These are phyloP conservation scores for Pantherophis guttatus DNA, from an alignment of 2,113 vertebrate species.

Conservation along the genomic window DNA sequence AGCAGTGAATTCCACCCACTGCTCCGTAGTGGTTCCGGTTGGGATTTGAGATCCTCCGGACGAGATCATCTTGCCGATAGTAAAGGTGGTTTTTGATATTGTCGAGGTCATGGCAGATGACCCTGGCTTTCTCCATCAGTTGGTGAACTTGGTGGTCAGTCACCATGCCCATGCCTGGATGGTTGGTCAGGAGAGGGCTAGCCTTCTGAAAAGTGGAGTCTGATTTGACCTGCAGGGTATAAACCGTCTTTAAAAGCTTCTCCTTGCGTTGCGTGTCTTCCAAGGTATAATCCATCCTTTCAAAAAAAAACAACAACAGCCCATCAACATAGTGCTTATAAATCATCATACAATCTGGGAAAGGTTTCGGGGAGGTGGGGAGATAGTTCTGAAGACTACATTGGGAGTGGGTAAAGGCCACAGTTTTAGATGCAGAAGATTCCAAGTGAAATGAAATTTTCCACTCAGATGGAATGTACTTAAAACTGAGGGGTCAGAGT, in stretches of 20 bases:
- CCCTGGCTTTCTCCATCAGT: constrained; percentile 57
- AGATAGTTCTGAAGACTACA: not conserved
- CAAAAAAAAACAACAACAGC: not conserved
- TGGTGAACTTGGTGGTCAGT: constrained; percentile 58
- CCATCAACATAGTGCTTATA: not conserved
- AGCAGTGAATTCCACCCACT: constrained; percentile 60
- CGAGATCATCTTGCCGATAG: constrained; percentile 48
- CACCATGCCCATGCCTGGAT: constrained; percentile 58
- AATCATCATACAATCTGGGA: not conserved
- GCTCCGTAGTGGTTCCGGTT: constrained; percentile 9
- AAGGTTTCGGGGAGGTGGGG: not conserved
- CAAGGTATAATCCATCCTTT: constrained; percentile 55
- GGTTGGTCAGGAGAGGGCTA: constrained; percentile 45
- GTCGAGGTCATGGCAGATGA: constrained; percentile 52
- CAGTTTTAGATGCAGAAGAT: not conserved
- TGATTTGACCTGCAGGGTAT: constrained; percentile 59
- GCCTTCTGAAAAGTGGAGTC: constrained; percentile 34
- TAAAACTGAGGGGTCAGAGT: not conserved
- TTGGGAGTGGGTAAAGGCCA: not conserved
- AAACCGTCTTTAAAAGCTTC: constrained; percentile 64
- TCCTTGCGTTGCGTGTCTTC: constrained; percentile 60
- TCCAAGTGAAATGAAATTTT: not conserved
- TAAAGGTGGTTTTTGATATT: constrained; percentile 51
- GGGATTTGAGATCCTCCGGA: constrained; percentile 48
- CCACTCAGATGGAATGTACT: not conserved